phyloP scores from a whole-genome alignment of 2,113 vertebrate species.

The Carollia perspicillata region DNA sequence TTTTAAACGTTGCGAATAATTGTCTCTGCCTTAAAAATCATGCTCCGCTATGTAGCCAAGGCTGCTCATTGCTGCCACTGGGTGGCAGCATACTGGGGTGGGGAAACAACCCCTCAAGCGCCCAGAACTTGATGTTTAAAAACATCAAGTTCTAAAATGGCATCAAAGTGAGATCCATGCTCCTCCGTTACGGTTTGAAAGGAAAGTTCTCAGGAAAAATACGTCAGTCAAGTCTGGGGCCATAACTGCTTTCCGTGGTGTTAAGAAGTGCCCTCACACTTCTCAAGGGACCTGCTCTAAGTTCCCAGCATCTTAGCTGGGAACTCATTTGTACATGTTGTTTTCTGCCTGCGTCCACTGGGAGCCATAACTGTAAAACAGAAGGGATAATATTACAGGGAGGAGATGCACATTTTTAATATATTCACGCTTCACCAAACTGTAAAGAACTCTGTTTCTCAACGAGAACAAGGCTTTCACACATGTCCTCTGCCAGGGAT shows the following conservation, averaged over 20 bases:
- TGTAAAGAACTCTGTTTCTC: neutral
- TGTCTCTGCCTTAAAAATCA: neutral
- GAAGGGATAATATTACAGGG: neutral
- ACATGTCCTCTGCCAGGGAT: neutral
- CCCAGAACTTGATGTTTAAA: neutral
- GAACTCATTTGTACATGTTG: neutral
- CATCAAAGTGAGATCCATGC: neutral
- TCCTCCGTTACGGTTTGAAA: neutral
- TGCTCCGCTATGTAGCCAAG: neutral
- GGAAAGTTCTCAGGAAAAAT: neutral
- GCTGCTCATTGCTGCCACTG: slow-evolving; percentile 2
- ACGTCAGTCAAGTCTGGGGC: neutral
- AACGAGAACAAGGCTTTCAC: neutral
- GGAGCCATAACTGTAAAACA: neutral
- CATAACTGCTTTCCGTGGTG: neutral
- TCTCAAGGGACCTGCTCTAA: neutral
- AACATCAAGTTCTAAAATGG: neutral
- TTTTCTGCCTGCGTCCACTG: neutral
- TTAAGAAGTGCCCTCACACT: neutral
- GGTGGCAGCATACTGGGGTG: slow-evolving; percentile 3
- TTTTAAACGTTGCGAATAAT: neutral
- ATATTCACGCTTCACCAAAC: neutral
- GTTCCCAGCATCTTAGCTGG: neutral
- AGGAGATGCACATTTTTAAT: neutral
- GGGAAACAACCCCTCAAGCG: neutral